phyloP scores from a whole-genome alignment of 92 coral and sea anemone genomes.

The Epizoanthus scotinus region DNA sequence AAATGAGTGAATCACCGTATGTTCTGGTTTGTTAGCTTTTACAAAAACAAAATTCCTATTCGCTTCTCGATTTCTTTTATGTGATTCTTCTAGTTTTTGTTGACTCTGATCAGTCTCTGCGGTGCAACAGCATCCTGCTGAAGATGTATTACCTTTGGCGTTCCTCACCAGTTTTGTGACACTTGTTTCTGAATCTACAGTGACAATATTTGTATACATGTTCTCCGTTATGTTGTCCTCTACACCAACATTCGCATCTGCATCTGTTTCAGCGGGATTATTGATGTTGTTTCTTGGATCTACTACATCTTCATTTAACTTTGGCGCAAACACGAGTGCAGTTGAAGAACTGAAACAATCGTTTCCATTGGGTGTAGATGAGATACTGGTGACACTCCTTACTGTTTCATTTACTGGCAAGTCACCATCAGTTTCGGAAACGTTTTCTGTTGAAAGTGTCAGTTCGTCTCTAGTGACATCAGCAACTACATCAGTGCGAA shows the following conservation, averaged over 20 bases:
- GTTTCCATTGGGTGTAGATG: neutral
- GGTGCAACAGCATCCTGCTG: too few species aligned
- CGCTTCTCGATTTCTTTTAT: too few species aligned
- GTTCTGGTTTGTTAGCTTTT: neutral
- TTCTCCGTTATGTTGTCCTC: neutral
- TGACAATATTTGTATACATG: neutral
- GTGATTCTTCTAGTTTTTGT: too few species aligned
- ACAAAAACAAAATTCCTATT: too few species aligned
- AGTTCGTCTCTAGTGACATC: neutral
- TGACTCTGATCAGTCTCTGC: too few species aligned
- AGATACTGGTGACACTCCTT: neutral
- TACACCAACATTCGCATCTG: neutral
- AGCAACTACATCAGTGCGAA: neutral
- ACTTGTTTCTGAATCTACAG: neutral
- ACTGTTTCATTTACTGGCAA: neutral
- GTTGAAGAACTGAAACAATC: neutral
- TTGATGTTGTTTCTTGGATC: neutral
- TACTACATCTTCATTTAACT: neutral
- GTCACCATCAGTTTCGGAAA: neutral
- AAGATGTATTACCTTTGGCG: neutral
- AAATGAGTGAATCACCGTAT: neutral
- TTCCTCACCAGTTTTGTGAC: neutral
- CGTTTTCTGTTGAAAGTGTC: neutral
- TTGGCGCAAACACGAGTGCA: neutral
- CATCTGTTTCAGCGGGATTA: neutral